Evolutionary conservation across 2,797 vertebrate species (phyloP).

Genomic region (Perodicticus potto): DNA sequence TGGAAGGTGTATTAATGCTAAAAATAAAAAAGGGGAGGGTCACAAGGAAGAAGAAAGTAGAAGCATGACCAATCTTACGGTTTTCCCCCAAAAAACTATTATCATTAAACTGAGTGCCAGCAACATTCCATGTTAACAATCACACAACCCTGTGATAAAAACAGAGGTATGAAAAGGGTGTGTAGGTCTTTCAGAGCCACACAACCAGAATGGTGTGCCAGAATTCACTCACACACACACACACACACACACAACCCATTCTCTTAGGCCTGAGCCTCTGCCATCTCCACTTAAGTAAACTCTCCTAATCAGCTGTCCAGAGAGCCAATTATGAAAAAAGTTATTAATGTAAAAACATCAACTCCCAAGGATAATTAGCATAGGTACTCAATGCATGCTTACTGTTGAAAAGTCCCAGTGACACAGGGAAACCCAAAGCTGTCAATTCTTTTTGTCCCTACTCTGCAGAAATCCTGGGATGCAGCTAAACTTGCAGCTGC

Average conservation of each 20-base stretch:
- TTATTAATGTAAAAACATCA: background rate
- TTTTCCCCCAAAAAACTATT: background rate
- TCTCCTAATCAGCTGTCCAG: background rate
- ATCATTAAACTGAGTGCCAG: background rate
- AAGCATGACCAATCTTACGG: background rate
- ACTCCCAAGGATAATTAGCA: background rate
- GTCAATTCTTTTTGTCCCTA: background rate
- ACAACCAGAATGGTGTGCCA: accelerated
- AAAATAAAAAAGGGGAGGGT: background rate
- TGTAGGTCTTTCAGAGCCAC: accelerated
- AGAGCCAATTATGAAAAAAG: accelerated
- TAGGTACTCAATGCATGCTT: background rate
- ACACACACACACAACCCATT: background rate
- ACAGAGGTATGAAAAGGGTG: too few species aligned
- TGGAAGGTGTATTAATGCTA: background rate
- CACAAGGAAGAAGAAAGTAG: background rate
- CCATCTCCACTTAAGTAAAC: too few species aligned
- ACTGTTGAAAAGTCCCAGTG: background rate
- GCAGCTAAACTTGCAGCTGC: background rate
- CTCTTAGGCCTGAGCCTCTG: background rate
- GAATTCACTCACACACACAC: background rate
- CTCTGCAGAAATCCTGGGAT: background rate
- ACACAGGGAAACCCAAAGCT: background rate
- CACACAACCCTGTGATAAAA: accelerated
- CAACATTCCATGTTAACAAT: background rate